phyloP scores from a whole-genome alignment of 2,797 vertebrate genomes.

The Aplochiton taeniatus region DNA sequence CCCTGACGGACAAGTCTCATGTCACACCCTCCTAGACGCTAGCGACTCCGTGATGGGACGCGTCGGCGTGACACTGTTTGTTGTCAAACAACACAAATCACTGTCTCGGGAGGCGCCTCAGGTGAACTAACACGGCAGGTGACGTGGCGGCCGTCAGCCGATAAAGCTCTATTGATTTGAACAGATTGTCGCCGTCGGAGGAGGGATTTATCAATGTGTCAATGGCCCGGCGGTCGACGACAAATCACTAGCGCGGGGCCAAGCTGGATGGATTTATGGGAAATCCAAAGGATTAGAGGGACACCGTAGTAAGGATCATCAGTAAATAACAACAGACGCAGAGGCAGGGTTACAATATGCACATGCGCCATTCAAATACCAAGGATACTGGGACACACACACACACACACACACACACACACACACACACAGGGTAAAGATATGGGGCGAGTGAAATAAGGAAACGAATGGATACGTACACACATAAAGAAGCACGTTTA shows the following conservation, averaged over 20 bases:
- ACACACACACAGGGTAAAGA: background rate
- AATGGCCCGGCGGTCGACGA: constrained; percentile 67
- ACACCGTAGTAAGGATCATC: constrained; percentile 69
- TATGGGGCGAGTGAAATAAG: too few relatives aligned
- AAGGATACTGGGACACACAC: constrained; percentile 4
- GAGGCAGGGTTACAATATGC: constrained; percentile 32
- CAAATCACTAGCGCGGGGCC: constrained; percentile 59
- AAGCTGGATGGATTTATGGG: constrained; percentile 80
- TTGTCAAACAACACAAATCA: constrained; percentile 71
- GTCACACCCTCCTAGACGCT: constrained; percentile 53
- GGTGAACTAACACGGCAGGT: constrained; percentile 69
- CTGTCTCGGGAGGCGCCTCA: constrained; percentile 69
- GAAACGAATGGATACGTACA: background rate
- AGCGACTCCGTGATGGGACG: constrained; percentile 64
- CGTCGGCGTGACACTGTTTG: constrained; percentile 62
- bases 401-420: constrained; percentile 9
- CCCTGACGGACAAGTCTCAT: constrained; percentile 38
- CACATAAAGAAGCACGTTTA: background rate
- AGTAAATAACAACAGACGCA: constrained; percentile 81
- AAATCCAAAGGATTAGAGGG: constrained; percentile 86
- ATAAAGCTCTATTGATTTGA: constrained; percentile 94
- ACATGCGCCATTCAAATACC: background rate
- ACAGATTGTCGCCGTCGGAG: constrained; percentile 84
- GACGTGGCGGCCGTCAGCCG: constrained; percentile 76
- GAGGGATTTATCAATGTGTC: constrained; percentile 94